Percentiles rank a stretch among this genome's conserved stretches.
Evolutionary conservation across 2,113 vertebrate species (phyloP).

Genomic region (Leucopsar rothschildi): DNA sequence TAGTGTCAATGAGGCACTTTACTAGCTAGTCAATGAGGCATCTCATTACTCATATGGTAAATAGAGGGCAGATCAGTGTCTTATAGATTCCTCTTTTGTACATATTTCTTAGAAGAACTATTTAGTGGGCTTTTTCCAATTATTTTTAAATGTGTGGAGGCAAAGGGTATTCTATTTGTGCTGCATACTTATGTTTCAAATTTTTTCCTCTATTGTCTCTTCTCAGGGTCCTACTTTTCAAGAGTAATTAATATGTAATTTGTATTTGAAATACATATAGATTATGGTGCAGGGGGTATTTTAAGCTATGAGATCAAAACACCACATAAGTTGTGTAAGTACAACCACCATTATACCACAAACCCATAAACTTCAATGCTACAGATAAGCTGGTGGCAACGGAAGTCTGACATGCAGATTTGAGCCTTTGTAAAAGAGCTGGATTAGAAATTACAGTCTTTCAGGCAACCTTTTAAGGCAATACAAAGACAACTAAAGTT

Average conservation of each 20-base stretch:
- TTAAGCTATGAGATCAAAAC: background rate
- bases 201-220: background rate
- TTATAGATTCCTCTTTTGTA: background rate
- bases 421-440: background rate
- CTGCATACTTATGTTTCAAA: background rate
- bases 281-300: background rate
- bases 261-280: background rate
- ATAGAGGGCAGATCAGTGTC: background rate
- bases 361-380: background rate
- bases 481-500: background rate
- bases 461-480: background rate
- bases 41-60: background rate
- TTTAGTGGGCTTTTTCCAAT: background rate
- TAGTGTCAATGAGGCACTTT: background rate
- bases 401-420: background rate
- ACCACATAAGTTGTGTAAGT: background rate
- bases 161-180: background rate
- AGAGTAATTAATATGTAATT: background rate
- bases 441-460: background rate
- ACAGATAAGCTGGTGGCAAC: background rate
- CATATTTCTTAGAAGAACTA: background rate
- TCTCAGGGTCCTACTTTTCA: background rate
- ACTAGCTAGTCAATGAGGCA: background rate
- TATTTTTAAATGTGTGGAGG: background rate
- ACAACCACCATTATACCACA: background rate